phyloP scores from a whole-genome alignment of 2,113 vertebrate species.

The Columba janthina region DNA sequence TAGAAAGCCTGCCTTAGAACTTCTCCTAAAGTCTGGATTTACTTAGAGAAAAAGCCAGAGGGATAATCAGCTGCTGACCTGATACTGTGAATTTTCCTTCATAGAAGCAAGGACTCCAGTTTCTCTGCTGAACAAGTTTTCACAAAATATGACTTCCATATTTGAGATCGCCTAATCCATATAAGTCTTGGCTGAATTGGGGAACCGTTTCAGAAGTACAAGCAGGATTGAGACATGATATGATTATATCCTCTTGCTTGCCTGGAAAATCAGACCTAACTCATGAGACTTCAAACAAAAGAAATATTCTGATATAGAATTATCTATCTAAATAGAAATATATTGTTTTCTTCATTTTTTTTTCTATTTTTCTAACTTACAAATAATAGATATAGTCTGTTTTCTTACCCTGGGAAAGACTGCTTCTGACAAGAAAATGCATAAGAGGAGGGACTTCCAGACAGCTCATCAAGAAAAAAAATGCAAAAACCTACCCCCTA shows the following conservation, averaged over 20 bases:
- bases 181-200: background rate
- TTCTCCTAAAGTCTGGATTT: background rate
- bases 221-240: background rate
- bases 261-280: background rate
- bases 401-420: background rate
- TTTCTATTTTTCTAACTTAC: background rate
- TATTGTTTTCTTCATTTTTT: background rate
- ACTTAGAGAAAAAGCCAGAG: background rate
- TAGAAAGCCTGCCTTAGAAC: background rate
- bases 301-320: background rate
- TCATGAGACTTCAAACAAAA: background rate
- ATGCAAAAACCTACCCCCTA: accelerated
- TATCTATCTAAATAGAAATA: background rate
- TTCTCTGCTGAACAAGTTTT: background rate
- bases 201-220: background rate
- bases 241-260: background rate
- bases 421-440: background rate
- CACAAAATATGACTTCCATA: background rate
- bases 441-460: background rate
- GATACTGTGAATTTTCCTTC: background rate
- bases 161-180: background rate
- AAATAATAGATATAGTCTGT: background rate
- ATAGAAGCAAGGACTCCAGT: background rate
- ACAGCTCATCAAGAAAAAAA: background rate
- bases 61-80: background rate